Evolutionary conservation across 2,113 vertebrate species (phyloP), one percentile per base, ranked within the genome.

Genomic region (Spermophilus dauricus): DNA sequence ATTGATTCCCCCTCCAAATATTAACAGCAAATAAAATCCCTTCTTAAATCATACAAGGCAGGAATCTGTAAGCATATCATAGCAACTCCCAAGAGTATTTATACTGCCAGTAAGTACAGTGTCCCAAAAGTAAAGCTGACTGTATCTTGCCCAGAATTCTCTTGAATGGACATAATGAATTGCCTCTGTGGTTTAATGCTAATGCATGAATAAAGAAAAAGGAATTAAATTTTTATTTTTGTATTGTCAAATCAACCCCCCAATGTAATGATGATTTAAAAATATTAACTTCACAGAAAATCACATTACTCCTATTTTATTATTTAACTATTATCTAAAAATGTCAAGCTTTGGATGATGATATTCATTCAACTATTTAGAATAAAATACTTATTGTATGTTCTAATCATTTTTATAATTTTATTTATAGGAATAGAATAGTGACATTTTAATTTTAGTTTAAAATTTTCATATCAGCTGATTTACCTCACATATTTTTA

Each of bases 311-410:
- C 76, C 24, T 83, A 77, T 84, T 87, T 90, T 58, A 92, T 53
- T 26, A 82, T 8, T 90, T 53, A 84, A 53, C 81, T 93, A 87
- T 63, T 69, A 63, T 37, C 63, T 45, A 32, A 91, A 90, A 86
- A 89, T 87, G n/a, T 73, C 13, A 67, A 76, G 30, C 24, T 91
- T 76, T 9, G 10, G 8, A 56, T 51, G 32, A 86, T 81, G 30
- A 86, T 73, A 80, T 45, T 87, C 94, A 93, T 45, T 87, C 94
- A 93, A 37, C 72, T 91, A 81, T 77, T 61, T 88, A 86, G 9
- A 56, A 72, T 5, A 65, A 4, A 81, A 48, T 67, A 72, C 26
- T 14, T 93, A 53, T 20, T 65, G 9, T 84, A 77, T 51, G 14
- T 80, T 93, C 37, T 93, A 73, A 58, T 87, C 16, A 86, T 58